Base-by-base conservation (phyloP, 2,888 invertebrate species). In the Melitaea athalia region DNA sequence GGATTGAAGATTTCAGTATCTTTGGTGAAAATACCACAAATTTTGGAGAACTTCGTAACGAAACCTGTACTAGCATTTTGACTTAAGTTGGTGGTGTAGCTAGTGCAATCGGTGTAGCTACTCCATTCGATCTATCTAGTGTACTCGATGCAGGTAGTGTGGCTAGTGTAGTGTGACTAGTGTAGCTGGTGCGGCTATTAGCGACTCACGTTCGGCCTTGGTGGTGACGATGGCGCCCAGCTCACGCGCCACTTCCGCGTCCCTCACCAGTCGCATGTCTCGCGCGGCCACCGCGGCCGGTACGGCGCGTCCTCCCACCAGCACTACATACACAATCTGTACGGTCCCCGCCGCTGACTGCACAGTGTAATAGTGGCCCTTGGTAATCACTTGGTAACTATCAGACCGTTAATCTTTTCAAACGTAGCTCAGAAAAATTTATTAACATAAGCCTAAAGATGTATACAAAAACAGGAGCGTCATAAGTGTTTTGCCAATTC, bases 181-280 rank as follows among this genome's bases (percentile, higher is more conserved):
- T 45, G 14, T 45, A 14, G 47, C 5, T 49, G n/a, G n/a, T 6
- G 24, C 1, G 24, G 24, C 1, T 24, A 24, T 1, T n/a, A 5
- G n/a, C 5, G 43, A 93, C 95, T 95, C 93, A 97, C 97, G 97
- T 93, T 97, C 96, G 69, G 97, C 96, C 89, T 97, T 97, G 75
- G 97, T 96, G 62, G 96, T 94, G 60, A 97, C 95, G 0, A 95
- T 95, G 70, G 95, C 96, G 6, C 96, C 97, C 63, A 97, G 88
- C 74, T 96, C 95, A 33, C 93, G 90, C 0, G 95, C 94, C 0
- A 96, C 96, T 85, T 97, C 97, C 47, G 94, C 95, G 65, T 96
- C 95, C 6, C 95, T 94, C 5, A 97, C 94, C n/a, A 97, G 90
- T 68, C 94, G 93, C 97, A 97, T 97, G 79, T 97, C 97, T 71